Percentiles rank a stretch among this genome's conserved stretches.
Conservation (phyloP, 1,140 invertebrate species). For the Ceratina australensis region DNA sequence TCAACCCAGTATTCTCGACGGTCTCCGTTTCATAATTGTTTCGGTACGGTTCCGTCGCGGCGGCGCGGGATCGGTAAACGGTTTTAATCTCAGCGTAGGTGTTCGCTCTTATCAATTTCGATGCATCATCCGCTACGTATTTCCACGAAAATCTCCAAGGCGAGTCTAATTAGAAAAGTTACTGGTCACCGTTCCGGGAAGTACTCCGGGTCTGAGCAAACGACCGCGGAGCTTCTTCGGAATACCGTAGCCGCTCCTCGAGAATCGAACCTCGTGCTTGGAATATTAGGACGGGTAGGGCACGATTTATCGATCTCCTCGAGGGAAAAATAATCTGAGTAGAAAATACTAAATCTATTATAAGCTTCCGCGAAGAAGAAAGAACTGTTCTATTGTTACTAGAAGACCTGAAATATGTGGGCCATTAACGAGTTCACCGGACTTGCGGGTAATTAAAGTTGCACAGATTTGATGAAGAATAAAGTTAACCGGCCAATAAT, state of each 20-base stretch:
- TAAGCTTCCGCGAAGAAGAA: too few species aligned
- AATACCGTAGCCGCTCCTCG: not conserved
- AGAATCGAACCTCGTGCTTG: not conserved
- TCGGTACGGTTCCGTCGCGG: too few species aligned
- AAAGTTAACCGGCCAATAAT: not conserved
- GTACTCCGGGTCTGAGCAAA: not conserved
- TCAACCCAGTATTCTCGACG: too few species aligned
- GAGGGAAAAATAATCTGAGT: too few species aligned
- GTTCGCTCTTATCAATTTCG: not conserved
- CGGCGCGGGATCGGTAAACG: too few species aligned
- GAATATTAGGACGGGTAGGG: not conserved
- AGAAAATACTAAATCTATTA: too few species aligned
- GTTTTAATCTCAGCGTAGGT: too few species aligned
- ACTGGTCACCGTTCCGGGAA: not conserved
- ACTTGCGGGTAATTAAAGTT: conserved; percentile 4
- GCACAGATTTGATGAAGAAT: not conserved
- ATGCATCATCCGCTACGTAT: not conserved
- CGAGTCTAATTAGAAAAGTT: not conserved
- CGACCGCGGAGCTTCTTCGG: too few species aligned
- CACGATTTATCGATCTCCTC: too few species aligned
- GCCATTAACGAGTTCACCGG: not conserved
- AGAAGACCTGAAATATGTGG: too few species aligned
- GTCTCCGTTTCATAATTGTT: too few species aligned
- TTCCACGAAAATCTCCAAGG: rapidly evolving
- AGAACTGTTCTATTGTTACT: too few species aligned